Evolutionary conservation across 2,888 invertebrate genomes (phyloP), one percentile per base, ranked within the genome.

Genomic region (Halictus ligatus): DNA sequence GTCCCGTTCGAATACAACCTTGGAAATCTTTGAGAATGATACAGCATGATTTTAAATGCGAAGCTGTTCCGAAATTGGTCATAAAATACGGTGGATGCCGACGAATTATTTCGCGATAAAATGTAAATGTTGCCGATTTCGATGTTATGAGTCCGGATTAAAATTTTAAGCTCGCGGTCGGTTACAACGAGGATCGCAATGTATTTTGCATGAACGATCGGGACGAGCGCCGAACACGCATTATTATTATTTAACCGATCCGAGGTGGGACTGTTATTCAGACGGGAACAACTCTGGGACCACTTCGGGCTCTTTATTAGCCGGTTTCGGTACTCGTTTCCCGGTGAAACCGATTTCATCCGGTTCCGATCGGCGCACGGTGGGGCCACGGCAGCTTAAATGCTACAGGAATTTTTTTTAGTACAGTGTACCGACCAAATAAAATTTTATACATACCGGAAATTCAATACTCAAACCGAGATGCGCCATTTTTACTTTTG

Each of bases 251-350:
- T 64, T 64, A 29, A 64, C 64, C 15, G 64, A 64, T 29, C 15
- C 64, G 15, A 25, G 29, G 15, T 7, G 64, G 25, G 64, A 29
- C 64, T 64, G 64, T 29, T 7, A 29, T 64, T 64, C 29, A 12
- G 29, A 15, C 64, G 64, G 64, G 54, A 21, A 7, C 54, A 12
- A 54, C 54, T 21, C 54, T 8, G 54, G 21, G 54, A 21, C 54
- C 64, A 64, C 15, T 29, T 69, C 67, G 67, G 35, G 18, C 35
- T 21, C 1, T 69, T 69, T 69, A 69, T 69, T 69, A 35, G 10
- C 67, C 40, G n/a, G 75, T 67, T 29, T n/a, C 15, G 40, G 25
- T 76, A 15, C 75, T 86, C 74, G 48, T 85, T 83, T 84, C 80
- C n/a, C 50, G 25, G 15, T 64, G 50, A 18, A 73, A 72, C 58